Conservation (phyloP, 2,797 vertebrate genomes). For the Cyprinella venusta region DNA sequence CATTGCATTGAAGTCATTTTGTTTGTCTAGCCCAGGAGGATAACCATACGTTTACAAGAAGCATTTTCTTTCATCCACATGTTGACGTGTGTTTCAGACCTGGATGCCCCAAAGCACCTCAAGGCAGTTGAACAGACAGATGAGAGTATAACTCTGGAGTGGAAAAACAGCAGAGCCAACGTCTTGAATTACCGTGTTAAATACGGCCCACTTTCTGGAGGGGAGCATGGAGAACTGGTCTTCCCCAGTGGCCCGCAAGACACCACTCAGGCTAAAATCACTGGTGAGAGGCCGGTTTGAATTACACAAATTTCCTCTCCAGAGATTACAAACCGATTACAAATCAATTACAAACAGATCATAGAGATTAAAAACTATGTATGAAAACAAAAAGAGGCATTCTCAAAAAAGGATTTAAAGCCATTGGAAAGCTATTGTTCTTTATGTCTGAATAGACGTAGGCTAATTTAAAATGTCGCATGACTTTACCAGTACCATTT, state of each 20-base stretch:
- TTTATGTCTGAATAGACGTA: background rate
- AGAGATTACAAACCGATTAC: conserved; percentile 35
- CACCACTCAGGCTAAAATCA: conserved; percentile 87
- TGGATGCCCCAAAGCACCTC: conserved; percentile 91
- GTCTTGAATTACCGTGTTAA: conserved; percentile 91
- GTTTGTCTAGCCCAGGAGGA: background rate
- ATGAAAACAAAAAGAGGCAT: background rate
- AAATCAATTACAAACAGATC: conserved; percentile 22
- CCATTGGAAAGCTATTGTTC: background rate
- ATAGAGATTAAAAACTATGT: conserved; percentile 8
- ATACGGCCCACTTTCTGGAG: conserved; percentile 93
- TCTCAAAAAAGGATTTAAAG: background rate
- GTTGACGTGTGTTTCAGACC: conserved; percentile 74
- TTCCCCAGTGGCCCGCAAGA: conserved; percentile 81
- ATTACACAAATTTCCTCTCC: background rate
- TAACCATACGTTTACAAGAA: conserved; percentile 25
- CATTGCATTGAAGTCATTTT: conserved; percentile 26
- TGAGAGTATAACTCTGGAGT: conserved; percentile 91
- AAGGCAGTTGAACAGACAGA: conserved; percentile 87
- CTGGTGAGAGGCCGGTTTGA: conserved; percentile 74
- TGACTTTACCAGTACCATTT: too few species aligned
- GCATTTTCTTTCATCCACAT: conserved; percentile 26
- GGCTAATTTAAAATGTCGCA: background rate
- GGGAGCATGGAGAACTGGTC: conserved; percentile 88
- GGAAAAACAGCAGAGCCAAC: conserved; percentile 88